Base-by-base conservation (phyloP, 2,113 vertebrate genomes). In the Phaethon lepturus region DNA sequence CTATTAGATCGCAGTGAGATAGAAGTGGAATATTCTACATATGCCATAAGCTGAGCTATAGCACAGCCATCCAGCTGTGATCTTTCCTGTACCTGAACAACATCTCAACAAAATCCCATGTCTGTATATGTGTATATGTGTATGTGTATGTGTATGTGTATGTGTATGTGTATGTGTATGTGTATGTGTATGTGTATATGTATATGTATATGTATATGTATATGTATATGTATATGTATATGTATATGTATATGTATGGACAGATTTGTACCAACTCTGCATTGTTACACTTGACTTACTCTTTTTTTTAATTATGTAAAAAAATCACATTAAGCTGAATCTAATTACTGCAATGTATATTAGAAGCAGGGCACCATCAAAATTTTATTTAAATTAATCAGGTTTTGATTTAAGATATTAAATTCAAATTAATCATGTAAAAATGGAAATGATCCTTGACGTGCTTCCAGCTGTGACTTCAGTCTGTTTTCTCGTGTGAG, bases 361-460 rank as follows among this genome's bases (percentile, higher is more conserved):
- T 98, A 99, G 99, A 98, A 99, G 98, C 98, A 98, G 99, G 98
- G 98, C 98, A 99, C 98, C 98, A 98, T 99, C 99, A 99, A 99
- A 99, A 99, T 99, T 99, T 99, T 99, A 99, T 99, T 99, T 99
- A 99, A 99, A 99, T 99, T 99, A 99, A 99, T 99, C 99, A 99
- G 99, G 99, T 99, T 99, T 99, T 99, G 99, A 99, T 99, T 99
- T 99, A 99, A 99, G 99, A 99, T 99, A 99, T 99, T 99, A 99
- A 99, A 99, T 99, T 99, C 99, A 99, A 99, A 99, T 99, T 99
- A 99, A 99, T 99, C 99, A 99, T 99, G 99, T 99, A 99, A 99
- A 99, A 99, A 99, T 99, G 99, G 99, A 99, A 99, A 99, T 99
- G 99, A 99, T 99, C 99, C 99, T 99, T 99, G 99, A 99, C 99